phyloP scores from a whole-genome alignment of 2,888 invertebrate species.

The Cephus spinipes region DNA sequence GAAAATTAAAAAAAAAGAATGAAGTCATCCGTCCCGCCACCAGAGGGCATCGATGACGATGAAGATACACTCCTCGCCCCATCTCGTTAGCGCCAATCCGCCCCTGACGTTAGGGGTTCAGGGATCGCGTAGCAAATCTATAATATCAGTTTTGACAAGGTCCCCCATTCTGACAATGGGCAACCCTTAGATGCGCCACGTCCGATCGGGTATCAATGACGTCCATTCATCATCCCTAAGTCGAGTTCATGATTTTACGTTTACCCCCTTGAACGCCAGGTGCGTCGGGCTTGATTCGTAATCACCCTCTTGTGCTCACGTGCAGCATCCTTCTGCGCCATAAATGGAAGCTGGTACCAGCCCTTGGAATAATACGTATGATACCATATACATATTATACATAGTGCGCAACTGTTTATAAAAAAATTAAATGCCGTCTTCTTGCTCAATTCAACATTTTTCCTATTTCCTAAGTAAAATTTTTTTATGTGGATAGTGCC shows the following conservation, averaged over 20 bases:
- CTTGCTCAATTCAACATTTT: too few relatives aligned
- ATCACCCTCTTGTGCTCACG: too few relatives aligned
- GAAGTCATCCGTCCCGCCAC: too few relatives aligned
- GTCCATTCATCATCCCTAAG: slow-evolving; percentile 52
- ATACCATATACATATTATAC: too few relatives aligned
- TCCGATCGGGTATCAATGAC: slow-evolving; percentile 57
- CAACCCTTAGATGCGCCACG: slow-evolving; percentile 33
- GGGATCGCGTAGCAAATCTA: slow-evolving; percentile 58
- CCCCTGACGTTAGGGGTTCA: slow-evolving; percentile 27
- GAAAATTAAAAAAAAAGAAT: too few relatives aligned
- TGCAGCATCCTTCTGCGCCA: too few relatives aligned
- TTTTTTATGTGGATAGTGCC: too few relatives aligned
- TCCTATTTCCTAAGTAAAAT: too few relatives aligned
- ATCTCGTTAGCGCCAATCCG: slow-evolving; percentile 27
- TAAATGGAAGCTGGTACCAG: too few relatives aligned
- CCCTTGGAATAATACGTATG: too few relatives aligned
- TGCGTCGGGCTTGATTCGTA: slow-evolving; percentile 7
- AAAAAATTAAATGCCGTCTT: too few relatives aligned
- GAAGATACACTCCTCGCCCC: slow-evolving; percentile 42
- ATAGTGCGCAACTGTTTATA: too few relatives aligned
- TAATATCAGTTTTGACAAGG: slow-evolving; percentile 60
- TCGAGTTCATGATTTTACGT: slow-evolving; percentile 44
- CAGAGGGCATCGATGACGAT: neutral
- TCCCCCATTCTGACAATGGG: slow-evolving; percentile 47
- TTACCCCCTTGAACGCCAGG: slow-evolving; percentile 24